These are phyloP conservation scores for Caenorhabditis sp. DNA, from an alignment of 2,888 invertebrate species.

Conservation along the genomic window DNA sequence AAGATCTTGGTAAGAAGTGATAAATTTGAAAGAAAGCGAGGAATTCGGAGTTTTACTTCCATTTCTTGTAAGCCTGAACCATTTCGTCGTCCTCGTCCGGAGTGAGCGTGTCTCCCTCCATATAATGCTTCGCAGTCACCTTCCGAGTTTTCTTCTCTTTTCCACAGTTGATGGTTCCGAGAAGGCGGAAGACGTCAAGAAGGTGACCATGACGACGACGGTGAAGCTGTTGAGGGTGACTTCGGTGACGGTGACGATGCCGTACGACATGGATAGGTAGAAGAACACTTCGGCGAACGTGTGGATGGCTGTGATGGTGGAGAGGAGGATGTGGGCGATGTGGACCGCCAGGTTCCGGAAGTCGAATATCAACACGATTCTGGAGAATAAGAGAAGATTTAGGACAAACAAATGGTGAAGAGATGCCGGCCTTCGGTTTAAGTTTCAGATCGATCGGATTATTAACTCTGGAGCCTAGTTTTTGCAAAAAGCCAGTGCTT, in stretches of 20 bases:
- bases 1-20: background rate
- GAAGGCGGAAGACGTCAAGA: constrained; percentile 21
- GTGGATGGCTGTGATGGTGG: constrained; percentile 36
- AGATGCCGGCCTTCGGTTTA: too few species aligned
- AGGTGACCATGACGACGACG: constrained; percentile 41
- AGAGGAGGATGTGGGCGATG: constrained; percentile 51
- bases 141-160: constrained; percentile 18
- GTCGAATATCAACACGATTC: constrained; percentile 54
- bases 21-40: background rate
- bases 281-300: constrained; percentile 58
- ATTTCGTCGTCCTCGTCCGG: constrained; percentile 54
- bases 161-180: background rate
- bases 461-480: too few species aligned
- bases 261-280: constrained; percentile 53
- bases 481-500: too few species aligned
- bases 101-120: constrained; percentile 51
- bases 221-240: constrained; percentile 57
- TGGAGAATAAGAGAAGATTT: too few species aligned
- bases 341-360: constrained; percentile 47
- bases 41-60: constrained; percentile 8
- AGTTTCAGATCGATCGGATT: too few species aligned
- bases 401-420: background rate
- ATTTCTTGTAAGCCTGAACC: constrained; percentile 50
- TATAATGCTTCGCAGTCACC: constrained; percentile 52
- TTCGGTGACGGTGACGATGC: constrained; percentile 55